A percentile compares a stretch with the other conserved stretches of the same genome.
Evolutionary conservation across 2,797 vertebrate species (phyloP).

Genomic region (Sarcoramphus papa): DNA sequence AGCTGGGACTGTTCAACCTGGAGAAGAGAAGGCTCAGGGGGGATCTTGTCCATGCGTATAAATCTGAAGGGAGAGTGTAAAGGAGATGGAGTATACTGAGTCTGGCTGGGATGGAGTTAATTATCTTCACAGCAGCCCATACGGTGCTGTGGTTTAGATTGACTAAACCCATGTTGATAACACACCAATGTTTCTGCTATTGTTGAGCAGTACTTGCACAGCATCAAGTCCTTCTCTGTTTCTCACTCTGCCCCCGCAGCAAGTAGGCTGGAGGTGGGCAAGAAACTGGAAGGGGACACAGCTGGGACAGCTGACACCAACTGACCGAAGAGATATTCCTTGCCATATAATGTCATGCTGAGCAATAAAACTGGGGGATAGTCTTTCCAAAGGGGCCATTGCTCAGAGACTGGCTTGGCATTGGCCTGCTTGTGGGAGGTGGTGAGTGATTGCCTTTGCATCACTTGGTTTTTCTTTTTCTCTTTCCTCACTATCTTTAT

Average conservation of each 20-base stretch:
- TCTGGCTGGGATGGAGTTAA: background rate
- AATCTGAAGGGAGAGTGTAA: background rate
- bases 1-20: background rate
- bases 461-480: background rate
- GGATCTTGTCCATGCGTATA: background rate
- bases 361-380: background rate
- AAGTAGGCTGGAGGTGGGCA: background rate
- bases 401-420: background rate
- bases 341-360: background rate
- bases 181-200: background rate
- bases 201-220: background rate
- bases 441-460: background rate
- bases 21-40: background rate
- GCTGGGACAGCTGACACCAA: background rate
- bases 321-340: background rate
- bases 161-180: background rate
- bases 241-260: background rate
- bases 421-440: background rate
- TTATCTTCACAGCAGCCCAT: background rate
- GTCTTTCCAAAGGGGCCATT: background rate
- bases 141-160: background rate
- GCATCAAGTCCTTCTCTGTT: background rate
- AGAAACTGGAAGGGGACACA: background rate
- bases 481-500: background rate
- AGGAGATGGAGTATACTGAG: background rate